Base-by-base conservation (phyloP, 1,140 invertebrate genomes). In the Cyrtorhinus lividipennis region DNA sequence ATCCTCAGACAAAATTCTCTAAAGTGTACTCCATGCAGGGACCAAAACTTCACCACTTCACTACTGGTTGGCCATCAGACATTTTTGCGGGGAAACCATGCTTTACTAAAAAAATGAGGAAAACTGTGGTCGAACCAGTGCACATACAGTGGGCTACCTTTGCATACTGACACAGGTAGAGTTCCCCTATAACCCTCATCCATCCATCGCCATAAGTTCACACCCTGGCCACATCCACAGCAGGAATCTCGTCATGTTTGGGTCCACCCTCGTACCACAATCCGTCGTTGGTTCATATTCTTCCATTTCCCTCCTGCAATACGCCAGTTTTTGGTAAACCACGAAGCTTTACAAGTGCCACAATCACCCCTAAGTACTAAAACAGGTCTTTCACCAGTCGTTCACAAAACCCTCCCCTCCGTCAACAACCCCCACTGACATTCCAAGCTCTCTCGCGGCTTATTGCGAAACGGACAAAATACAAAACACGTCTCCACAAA, bases 1-100 rank as follows among this genome's bases (percentile, higher is more conserved):
- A 66, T 60, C 27, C 61, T 67, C 45, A 13, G 30, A 61, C 61
- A 63, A 66, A 65, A 67, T 67, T 63, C 62, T 27, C 64, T 66
- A 63, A 61, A 64, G 12, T 23, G 61, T 62, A 57, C 44, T 65
- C 45, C 62, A 64, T 64, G 62, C 27, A 26, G 8, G 30, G 25
- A 24, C 24, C 25, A 22, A 66, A 53, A 66, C 66, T 30, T 67
- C 66, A 56, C 66, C 64, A 27, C 64, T 66, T 62, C 60, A 48
- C 23, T 62, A 5, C 30, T 57, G 62, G 2, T 30, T 22, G 18
- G 15, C 25, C 46, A 13, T n/a, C 20, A 2, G 30, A 20, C 46
- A n/a, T 18, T 24, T 56, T 26, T 15, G 24, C 24, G 12, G 44
- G 46, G 23, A 25, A 44, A 62, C 8, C 24, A 57, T 24, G 8